Percentiles rank a stretch among this genome's conserved stretches.
phyloP scores from a whole-genome alignment of 1,140 invertebrate species.

The Ylistrum balloti region DNA sequence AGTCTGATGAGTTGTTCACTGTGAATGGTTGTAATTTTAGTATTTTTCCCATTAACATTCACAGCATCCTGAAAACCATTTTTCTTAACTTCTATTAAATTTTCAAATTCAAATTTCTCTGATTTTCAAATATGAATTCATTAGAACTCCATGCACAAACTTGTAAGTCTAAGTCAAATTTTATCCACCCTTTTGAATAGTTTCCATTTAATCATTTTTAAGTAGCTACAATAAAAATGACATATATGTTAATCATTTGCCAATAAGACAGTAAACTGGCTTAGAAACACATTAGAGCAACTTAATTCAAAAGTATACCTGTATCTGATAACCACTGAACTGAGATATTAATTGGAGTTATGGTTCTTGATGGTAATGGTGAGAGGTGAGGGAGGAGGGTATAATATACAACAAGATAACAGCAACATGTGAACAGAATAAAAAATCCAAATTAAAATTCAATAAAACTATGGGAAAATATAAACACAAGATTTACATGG shows the following conservation, averaged over 20 bases:
- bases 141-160: background rate
- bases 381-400: no score
- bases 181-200: background rate
- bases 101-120: constrained; percentile 35
- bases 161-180: background rate
- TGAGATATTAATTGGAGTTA: no score
- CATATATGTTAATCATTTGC: constrained; percentile 11
- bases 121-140: no score
- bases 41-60: background rate
- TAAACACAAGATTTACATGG: no score
- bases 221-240: background rate
- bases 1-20: background rate
- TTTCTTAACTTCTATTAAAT: no score
- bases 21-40: background rate
- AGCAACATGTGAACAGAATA: no score
- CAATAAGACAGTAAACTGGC: background rate
- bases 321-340: background rate
- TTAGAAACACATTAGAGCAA: background rate
- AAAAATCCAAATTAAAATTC: no score
- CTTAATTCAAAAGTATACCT: background rate
- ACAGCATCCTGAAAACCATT: constrained; percentile 22
- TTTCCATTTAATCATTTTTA: constrained; percentile 12
- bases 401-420: no score
- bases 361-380: background rate
- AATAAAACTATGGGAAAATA: no score